Evolutionary conservation across 2,888 invertebrate species (phyloP), one percentile per base, ranked within the genome.

Genomic region (Blastobasis adustella): DNA sequence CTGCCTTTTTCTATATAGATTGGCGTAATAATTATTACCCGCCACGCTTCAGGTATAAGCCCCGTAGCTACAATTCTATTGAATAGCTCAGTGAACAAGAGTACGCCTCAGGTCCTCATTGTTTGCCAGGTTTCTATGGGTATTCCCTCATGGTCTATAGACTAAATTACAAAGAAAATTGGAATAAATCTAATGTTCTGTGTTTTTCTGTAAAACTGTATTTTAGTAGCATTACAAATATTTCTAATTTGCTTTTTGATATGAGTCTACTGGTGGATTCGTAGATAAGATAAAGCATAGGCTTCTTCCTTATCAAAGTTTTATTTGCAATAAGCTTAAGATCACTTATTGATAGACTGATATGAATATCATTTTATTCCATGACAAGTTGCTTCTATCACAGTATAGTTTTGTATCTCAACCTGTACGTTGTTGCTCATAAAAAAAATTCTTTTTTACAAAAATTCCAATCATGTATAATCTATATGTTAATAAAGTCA

Each of bases 271-370:
- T 70, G 67, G 67, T 75, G 69, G 65, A 73, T 74, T 67, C 52
- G 59, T 56, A 69, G 85, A 86, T 85, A 79, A 86, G 84, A 84
- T 83, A 82, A 59, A 65, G 70, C 65, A 70, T 70, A 68, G 71
- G 74, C 75, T 75, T 72, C 63, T 66, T 75, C 67, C 73, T 86
- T 86, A 86, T 86, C 86, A 74, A 66, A 66, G 60, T 76, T 72
- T 72, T 86, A 82, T 84, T 85, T 86, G 79, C 75, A 70, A 71
- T 76, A 78, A 79, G 83, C 83, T 81, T 80, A 80, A 78, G 80
- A 82, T 80, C 79, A 71, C 67, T 69, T 79, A 81, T 80, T 82
- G 85, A 86, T 86, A 84, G 72, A 60, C 65, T 75, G 85, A 86
- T 87, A 86, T 78, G 68, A 23, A 23, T 71, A 71, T 64, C 68